Base-by-base conservation (phyloP, 2,113 vertebrate species). In the Tapirus terrestris region DNA sequence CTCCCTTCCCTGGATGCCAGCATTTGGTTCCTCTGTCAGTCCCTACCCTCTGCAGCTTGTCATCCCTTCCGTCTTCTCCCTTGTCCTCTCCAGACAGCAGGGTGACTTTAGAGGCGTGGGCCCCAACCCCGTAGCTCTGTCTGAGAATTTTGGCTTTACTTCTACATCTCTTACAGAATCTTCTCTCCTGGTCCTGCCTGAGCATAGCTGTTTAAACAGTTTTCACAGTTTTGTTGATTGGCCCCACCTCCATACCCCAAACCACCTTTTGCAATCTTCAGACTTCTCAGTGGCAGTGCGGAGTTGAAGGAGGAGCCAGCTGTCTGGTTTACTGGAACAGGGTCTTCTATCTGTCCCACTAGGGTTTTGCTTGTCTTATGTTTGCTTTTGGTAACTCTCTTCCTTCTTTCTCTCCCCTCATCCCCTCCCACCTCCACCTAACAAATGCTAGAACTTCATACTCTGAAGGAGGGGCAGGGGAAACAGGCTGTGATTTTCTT, bases 291-390 rank as follows among this genome's bases (percentile, higher is more conserved):
- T 18, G 36, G 90, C 23, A 4, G 17, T 27, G 43, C 36, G 4
- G 87, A 56, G 86, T 5, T 4, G 70, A 58, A 56, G 72, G 88
- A 85, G 39, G 76, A n/a, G 12, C n/a, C 84, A 13, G 5, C 51
- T 45, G 0, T 31, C n/a, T 70, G 56, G 33, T 31, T 29, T 36
- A 31, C 43, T 8, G 51, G 72, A 73, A 45, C 56, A 65, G n/a
- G 48, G 67, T 94, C 96, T 96, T 67, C 86, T 29, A 27, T 45
- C 33, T 6, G 61, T 20, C n/a, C 67, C 53, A 7, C 39, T 21
- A 27, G 95, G 84, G 45, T 72, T 92, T 87, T 80, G 43, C 81
- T 96, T 45, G 53, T 90, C 68, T 87, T 82, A 29, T 14, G 6
- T 56, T 65, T 83, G n/a, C 36, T 89, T 94, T n/a, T 27, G 79